Evolutionary conservation across 2,113 vertebrate species (phyloP), one percentile per base, ranked within the genome.

Genomic region (Hippocampus abdominalis): DNA sequence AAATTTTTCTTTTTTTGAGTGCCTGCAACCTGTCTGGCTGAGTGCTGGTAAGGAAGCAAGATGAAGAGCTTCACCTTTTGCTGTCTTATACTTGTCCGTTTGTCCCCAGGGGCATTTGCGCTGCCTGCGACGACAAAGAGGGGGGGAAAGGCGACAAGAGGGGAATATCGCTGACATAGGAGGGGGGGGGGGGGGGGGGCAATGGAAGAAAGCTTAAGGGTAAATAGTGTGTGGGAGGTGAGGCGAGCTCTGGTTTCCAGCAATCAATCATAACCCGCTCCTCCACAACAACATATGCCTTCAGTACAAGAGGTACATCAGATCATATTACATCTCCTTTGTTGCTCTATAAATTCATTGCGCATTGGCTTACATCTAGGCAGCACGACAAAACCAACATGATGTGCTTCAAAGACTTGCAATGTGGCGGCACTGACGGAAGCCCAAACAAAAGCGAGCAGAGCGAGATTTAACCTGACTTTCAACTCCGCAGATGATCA

Each of bases 1-100:
- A 84, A 84, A 79, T 88, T 78, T 84, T 87, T 84, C 82, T 83
- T 80, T 81, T 84, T 87, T 85, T 86, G 87, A 88, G 86, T 78
- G 83, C 79, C 79, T 76, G 75, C 77, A 90, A 86, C 70, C 77
- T 84, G 86, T 87, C 84, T 83, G 76, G 81, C 78, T 79, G 81
- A 90, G 86, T 76, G 83, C 75, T 84, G 78, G 27, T 80, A 51
- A 78, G 84, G 82, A 80, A 88, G 77, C 73, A 40, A 68, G 78
- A 83, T 68, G 78, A 78, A 84, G 67, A 77, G 71, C 69, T 66
- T 85, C 86, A 87, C 83, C 82, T 89, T 81, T 87, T 72, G 60
- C 78, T 73, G 80, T 84, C 87, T 81, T 84, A 82, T 84, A 82
- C 87, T 86, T 89, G 85, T 88, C 85, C 76, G 76, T 77, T 84